Evolutionary conservation across 2,888 invertebrate genomes (phyloP).

Genomic region (Drosophila demipolita): DNA sequence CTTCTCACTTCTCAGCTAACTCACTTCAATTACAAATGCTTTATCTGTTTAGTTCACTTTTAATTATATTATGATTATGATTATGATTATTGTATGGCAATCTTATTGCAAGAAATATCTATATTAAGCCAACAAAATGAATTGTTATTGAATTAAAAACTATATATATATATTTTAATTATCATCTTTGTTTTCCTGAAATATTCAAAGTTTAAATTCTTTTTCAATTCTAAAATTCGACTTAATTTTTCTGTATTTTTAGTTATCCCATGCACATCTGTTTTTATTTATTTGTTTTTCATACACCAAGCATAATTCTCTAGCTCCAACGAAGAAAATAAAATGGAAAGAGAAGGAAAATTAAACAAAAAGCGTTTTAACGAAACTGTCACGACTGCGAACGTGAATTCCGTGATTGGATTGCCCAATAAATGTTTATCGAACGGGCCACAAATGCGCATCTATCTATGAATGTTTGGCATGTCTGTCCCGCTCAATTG

Average conservation of each 20-base stretch:
- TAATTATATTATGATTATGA: background rate
- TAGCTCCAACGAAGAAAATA: conserved; percentile 9
- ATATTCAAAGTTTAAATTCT: background rate
- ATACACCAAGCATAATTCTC: conserved; percentile 64
- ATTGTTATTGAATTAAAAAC: background rate
- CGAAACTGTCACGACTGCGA: conserved; percentile 73
- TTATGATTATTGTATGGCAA: background rate
- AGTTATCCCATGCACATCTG: conserved; percentile 32
- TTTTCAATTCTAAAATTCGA: conserved; percentile 27
- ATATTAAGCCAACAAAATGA: accelerated
- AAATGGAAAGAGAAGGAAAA: conserved; percentile 43
- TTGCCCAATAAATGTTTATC: conserved; percentile 81
- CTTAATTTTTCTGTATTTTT: conserved; percentile 32
- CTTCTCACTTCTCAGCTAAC: no score
- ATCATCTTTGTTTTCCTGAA: background rate
- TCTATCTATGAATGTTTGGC: conserved; percentile 70
- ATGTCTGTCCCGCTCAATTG: conserved; percentile 51
- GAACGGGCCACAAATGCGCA: conserved; percentile 71
- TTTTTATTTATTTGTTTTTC: conserved; percentile 57
- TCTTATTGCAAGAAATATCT: accelerated
- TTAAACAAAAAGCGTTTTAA: conserved; percentile 70
- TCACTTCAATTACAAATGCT: conserved; percentile 5
- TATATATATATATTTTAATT: background rate
- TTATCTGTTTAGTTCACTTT: background rate
- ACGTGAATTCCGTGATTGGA: conserved; percentile 81